These are phyloP conservation scores for Caenorhabditis latens DNA, from an alignment of 1,140 invertebrate species.

Conservation along the genomic window DNA sequence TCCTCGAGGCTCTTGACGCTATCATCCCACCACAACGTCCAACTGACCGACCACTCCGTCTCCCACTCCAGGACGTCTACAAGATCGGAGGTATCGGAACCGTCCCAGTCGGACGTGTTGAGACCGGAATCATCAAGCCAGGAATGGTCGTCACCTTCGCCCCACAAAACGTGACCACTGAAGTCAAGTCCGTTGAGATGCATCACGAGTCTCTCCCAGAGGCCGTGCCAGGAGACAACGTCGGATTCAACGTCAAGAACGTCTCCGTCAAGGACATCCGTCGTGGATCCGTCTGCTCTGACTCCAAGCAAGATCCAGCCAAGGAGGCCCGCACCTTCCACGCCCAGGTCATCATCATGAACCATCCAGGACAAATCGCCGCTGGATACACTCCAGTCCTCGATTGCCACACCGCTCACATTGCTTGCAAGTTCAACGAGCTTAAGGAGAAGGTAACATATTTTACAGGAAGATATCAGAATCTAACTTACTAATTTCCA, in stretches of 20 bases:
- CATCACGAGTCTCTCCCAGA: constrained; percentile 95
- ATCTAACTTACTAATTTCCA: neutral
- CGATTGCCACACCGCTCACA: constrained; percentile 63
- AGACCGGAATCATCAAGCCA: constrained; percentile 96
- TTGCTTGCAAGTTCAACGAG: constrained; percentile 90
- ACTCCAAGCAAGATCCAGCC: constrained; percentile 82
- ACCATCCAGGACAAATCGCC: constrained; percentile 96
- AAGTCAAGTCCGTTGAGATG: constrained; percentile 99
- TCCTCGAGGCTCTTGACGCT: constrained; percentile 93
- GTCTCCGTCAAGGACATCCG: constrained; percentile 78
- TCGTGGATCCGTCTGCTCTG: constrained; percentile 67
- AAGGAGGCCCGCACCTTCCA: constrained; percentile 91
- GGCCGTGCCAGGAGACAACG: constrained; percentile 92
- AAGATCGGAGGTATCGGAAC: constrained; percentile 99
- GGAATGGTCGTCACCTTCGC: constrained; percentile 98
- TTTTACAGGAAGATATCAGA: neutral
- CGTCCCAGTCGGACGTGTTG: constrained; percentile 97
- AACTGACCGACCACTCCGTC: constrained; percentile 93
- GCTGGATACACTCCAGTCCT: constrained; percentile 92
- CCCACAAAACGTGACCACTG: constrained; percentile 92
- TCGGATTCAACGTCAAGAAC: constrained; percentile 96
- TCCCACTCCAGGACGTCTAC: constrained; percentile 98
- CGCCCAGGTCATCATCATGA: constrained; percentile 90
- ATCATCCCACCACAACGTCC: constrained; percentile 92
- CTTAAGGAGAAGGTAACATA: constrained; percentile 88